A percentile compares a stretch with the other conserved stretches of the same genome.
These are phyloP conservation scores for Acanthococcus lagerstroemiae DNA, from an alignment of 2,888 invertebrate genomes.

Conservation along the genomic window DNA sequence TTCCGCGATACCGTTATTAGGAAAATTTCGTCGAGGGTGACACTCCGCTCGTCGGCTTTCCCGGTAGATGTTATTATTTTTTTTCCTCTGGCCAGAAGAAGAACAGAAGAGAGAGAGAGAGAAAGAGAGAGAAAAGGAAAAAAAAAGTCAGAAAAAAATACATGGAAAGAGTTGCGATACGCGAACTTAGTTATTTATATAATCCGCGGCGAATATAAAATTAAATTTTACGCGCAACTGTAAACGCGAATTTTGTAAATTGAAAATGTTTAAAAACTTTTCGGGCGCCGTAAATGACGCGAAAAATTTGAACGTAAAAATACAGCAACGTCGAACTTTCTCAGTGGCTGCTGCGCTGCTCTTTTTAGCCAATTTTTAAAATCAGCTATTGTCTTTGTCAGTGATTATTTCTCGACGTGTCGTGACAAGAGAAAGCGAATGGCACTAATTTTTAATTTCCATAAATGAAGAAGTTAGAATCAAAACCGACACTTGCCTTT, in stretches of 20 bases:
- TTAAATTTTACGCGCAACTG: neutral
- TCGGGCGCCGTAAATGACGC: neutral
- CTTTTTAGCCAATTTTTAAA: no score
- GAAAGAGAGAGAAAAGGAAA: neutral
- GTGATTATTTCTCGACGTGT: no score
- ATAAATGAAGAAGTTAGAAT: no score
- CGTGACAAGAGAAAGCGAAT: no score
- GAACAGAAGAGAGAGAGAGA: neutral
- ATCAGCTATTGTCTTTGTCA: no score
- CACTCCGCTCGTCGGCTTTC: no score
- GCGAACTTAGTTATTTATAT: neutral
- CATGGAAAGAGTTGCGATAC: neutral
- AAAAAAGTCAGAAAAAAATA: neutral
- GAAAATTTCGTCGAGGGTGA: no score
- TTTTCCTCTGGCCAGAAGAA: neutral
- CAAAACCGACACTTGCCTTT: no score
- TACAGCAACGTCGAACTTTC: no score
- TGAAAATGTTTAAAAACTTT: neutral
- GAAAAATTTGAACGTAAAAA: neutral
- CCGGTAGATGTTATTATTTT: no score
- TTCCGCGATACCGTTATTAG: slow-evolving; percentile 18
- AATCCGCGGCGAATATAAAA: neutral
- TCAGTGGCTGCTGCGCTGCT: no score
- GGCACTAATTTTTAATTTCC: no score
- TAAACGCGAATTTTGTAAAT: neutral